These are phyloP conservation scores for Pyrocephalus nanus DNA, from an alignment of 2,797 vertebrate genomes.

Conservation along the genomic window DNA sequence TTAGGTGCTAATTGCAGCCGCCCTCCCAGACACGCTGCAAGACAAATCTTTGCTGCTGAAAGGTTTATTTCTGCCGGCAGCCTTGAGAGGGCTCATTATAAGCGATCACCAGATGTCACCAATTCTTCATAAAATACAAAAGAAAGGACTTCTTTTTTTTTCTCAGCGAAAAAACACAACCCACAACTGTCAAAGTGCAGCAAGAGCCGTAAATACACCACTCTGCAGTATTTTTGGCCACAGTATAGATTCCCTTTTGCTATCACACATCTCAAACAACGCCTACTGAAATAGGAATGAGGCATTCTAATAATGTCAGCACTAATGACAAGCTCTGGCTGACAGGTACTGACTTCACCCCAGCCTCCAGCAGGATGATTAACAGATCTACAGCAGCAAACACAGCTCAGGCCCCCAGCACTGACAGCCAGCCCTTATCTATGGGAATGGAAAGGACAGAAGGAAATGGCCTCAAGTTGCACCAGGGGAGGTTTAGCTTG, in stretches of 20 bases:
- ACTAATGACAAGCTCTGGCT: not conserved
- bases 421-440: rapidly evolving
- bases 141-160: not conserved
- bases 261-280: not conserved
- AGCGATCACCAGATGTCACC: conserved; percentile 50
- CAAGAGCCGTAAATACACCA: not conserved
- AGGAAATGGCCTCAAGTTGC: not conserved
- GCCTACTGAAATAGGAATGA: not conserved
- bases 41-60: not conserved
- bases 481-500: not conserved
- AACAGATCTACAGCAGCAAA: not conserved
- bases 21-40: not conserved
- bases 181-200: not conserved
- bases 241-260: not conserved
- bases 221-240: not conserved
- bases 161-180: not conserved
- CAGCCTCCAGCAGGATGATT: not conserved
- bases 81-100: conserved; percentile 21
- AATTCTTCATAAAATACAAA: conserved; percentile 25
- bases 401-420: not conserved
- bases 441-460: not conserved
- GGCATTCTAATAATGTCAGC: not conserved
- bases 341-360: not conserved
- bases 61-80: not conserved
- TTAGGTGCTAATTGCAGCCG: not conserved